Percentiles rank a stretch among this genome's conserved stretches.
Conservation (phyloP, 2,888 invertebrate genomes). For the Noctua janthe region DNA sequence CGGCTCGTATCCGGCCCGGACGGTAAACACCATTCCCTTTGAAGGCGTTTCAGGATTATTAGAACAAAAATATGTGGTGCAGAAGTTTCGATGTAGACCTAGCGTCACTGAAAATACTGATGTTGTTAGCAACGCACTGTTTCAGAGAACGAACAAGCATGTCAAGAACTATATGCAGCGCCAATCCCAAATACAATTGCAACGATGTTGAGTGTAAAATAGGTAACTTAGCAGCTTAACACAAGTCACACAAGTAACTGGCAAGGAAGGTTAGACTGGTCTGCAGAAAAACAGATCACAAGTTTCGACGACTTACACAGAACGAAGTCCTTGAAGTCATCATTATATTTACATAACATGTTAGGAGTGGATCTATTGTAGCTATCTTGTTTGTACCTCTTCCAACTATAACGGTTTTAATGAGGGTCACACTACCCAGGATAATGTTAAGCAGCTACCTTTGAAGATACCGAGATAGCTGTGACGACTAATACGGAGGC, state of each 20-base stretch:
- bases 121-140: not conserved
- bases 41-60: conserved; percentile 32
- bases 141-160: not conserved
- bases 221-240: not conserved
- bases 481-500: conserved; percentile 20
- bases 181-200: not conserved
- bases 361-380: conserved; percentile 34
- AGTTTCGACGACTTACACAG: not conserved
- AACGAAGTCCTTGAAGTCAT: not conserved
- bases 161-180: not conserved
- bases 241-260: not conserved
- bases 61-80: conserved; percentile 3
- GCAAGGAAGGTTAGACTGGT: not conserved
- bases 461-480: conserved; percentile 36
- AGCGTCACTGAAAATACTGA: not conserved
- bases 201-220: not conserved
- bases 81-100: conserved; percentile 17
- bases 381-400: conserved; percentile 19
- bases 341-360: conserved; percentile 4
- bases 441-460: conserved; percentile 39
- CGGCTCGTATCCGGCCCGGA: conserved; percentile 62
- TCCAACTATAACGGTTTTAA: conserved; percentile 47
- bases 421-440: conserved; percentile 40
- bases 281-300: not conserved
- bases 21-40: conserved; percentile 59